Conservation (phyloP, 2,888 invertebrate genomes). For the Unio pictorum region DNA sequence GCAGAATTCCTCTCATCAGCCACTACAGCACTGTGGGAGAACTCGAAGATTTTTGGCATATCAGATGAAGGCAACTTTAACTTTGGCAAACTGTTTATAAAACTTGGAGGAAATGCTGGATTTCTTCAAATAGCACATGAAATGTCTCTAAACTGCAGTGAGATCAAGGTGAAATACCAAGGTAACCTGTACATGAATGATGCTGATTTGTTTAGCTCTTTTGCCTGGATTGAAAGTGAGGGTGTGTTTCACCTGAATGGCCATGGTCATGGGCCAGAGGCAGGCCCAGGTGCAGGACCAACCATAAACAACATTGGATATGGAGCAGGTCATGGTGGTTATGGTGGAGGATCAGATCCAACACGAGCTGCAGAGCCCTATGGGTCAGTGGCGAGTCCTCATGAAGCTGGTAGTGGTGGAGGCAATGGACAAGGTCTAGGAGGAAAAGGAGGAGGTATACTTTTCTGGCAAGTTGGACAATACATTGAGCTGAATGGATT, state of each 20-base stretch:
- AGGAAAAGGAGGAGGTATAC: slow-evolving; percentile 52
- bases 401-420: slow-evolving; percentile 51
- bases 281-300: slow-evolving; percentile 44
- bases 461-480: slow-evolving; percentile 51
- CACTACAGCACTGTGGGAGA: slow-evolving; percentile 49
- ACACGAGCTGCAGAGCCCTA: slow-evolving; percentile 41
- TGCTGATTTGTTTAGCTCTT: slow-evolving; percentile 46
- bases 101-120: slow-evolving; percentile 43
- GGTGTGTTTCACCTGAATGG: slow-evolving; percentile 56
- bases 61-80: slow-evolving; percentile 45
- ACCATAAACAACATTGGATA: slow-evolving; percentile 40
- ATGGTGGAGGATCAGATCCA: slow-evolving; percentile 47
- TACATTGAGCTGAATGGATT: slow-evolving; percentile 54
- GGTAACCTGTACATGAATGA: slow-evolving; percentile 56
- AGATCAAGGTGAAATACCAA: slow-evolving; percentile 51
- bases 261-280: slow-evolving; percentile 37
- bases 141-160: slow-evolving; percentile 36
- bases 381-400: slow-evolving; percentile 46
- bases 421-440: slow-evolving; percentile 52
- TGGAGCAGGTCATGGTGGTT: slow-evolving; percentile 58
- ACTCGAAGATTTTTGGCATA: slow-evolving; percentile 36
- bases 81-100: slow-evolving; percentile 47
- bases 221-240: slow-evolving; percentile 57
- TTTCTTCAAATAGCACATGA: slow-evolving; percentile 38
- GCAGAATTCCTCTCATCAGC: slow-evolving; percentile 50